Percentiles rank a stretch among this genome's conserved stretches.
Conservation (phyloP, 2,888 invertebrate genomes). For the Amphipyra tragopoginis region DNA sequence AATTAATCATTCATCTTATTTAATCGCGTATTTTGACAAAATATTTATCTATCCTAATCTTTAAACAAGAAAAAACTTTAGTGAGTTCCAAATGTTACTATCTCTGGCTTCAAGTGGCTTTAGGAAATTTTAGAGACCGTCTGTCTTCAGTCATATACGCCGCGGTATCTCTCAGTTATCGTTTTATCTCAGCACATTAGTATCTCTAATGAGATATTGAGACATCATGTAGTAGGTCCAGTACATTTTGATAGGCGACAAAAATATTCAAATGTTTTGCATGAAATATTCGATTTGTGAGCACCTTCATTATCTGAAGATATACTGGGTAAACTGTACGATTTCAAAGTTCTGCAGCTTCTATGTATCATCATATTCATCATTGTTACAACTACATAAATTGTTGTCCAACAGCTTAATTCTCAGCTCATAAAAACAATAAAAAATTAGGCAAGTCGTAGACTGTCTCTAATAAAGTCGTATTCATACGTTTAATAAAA, state of each 20-base stretch:
- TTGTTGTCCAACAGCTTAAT: constrained; percentile 8
- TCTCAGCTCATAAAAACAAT: constrained; percentile 17
- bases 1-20: background rate
- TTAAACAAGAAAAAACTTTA: constrained; percentile 6
- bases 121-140: background rate
- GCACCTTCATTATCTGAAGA: too few relatives aligned
- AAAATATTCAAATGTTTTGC: too few relatives aligned
- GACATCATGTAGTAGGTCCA: too few relatives aligned
- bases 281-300: too few relatives aligned
- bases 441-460: constrained; percentile 15
- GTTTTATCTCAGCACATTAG: constrained; percentile 17
- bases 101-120: constrained; percentile 35
- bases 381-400: too few relatives aligned
- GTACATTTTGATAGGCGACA: too few relatives aligned
- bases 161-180: constrained; percentile 5
- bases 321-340: too few relatives aligned
- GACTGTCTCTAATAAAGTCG: constrained; percentile 8
- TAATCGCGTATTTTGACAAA: constrained; percentile 21
- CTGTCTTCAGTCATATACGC: constrained; percentile 1
- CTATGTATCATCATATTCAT: too few relatives aligned
- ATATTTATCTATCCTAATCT: constrained; percentile 12
- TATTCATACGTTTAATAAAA: constrained; percentile 12
- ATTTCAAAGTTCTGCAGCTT: too few relatives aligned
- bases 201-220: constrained; percentile 7
- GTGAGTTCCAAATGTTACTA: constrained; percentile 2